Evolutionary conservation across 2,113 vertebrate species (phyloP), one percentile per base, ranked within the genome.

Genomic region (Phrynosoma blainvillii): DNA sequence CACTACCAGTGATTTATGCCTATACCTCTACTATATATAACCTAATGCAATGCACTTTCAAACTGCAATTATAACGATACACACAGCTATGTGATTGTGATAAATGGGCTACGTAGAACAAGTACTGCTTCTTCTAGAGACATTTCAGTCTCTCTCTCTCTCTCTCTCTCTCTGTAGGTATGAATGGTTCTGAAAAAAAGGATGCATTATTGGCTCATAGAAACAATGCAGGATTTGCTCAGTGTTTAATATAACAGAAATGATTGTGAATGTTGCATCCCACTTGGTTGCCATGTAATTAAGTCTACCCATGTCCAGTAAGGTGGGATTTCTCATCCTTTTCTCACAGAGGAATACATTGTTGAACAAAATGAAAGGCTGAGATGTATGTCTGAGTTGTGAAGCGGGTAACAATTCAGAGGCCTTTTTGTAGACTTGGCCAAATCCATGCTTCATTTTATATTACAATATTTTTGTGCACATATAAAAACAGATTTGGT

Each of bases 1-100:
- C 87, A 82, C 66, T 81, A 74, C n/a, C 52, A 27, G 89, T 86
- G 90, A 84, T 87, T 83, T 81, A 89, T 73, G 54, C 75, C 59
- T 70, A 25, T 83, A 54, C 42, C 77, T 73, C 71, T 84, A 84
- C 88, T 56, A 13, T 21, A 0, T 30, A 20, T 80, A 86, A 8
- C 87, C 74, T 56, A 74, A 2, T 87, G 85, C 65, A 82, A 0
- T 18, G 14, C 27, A 54, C 62, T 95, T 93, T 70, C 68, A 87
- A 74, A 56, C 77, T 79, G 36, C 91, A 79, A 85, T 85, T 84
- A 14, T 27, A 30, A 59, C 90, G 86, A 87, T 85, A 56, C 74
- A 66, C 68, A n/a, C 30, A 9, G 3, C 71, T 75, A 1, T 47
- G 56, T 87, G 91, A 71, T 65, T 65, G 0, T 62, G 42, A 21